A percentile compares a stretch with the other conserved stretches of the same genome.
Evolutionary conservation across 2,888 invertebrate species (phyloP).

Genomic region (Hyposoter dolosus): DNA sequence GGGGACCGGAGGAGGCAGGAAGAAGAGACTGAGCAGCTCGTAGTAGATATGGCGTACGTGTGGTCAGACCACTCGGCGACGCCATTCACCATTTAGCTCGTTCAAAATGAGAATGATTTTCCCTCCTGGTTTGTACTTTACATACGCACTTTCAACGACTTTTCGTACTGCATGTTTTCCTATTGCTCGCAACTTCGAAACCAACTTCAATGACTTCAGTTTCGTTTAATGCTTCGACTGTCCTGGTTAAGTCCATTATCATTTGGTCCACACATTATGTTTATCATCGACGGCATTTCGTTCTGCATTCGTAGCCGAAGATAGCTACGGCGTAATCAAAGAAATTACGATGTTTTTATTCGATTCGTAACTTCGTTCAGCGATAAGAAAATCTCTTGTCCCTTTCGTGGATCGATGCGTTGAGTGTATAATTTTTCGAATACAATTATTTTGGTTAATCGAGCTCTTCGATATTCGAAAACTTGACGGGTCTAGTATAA

Average conservation of each 20-base stretch:
- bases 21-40: conserved; percentile 27
- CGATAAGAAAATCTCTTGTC: not conserved
- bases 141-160: conserved; percentile 1
- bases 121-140: not conserved
- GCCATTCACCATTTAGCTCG: conserved; percentile 64
- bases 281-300: not conserved
- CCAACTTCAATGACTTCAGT: not conserved
- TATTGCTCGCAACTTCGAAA: not conserved
- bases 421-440: not conserved
- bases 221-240: not conserved
- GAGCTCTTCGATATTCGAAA: not conserved
- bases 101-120: conserved; percentile 60
- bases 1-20: conserved; percentile 1
- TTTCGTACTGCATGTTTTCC: not conserved
- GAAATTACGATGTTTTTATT: too few relatives aligned
- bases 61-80: conserved; percentile 66
- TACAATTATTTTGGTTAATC: not conserved
- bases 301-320: not conserved
- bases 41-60: conserved; percentile 64
- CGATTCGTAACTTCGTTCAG: too few relatives aligned
- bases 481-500: too few relatives aligned
- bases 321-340: not conserved
- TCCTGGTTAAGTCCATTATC: not conserved
- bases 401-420: not conserved
- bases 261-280: not conserved